phyloP scores from a whole-genome alignment of 2,888 invertebrate genomes.

The Macroteleia sp. region DNA sequence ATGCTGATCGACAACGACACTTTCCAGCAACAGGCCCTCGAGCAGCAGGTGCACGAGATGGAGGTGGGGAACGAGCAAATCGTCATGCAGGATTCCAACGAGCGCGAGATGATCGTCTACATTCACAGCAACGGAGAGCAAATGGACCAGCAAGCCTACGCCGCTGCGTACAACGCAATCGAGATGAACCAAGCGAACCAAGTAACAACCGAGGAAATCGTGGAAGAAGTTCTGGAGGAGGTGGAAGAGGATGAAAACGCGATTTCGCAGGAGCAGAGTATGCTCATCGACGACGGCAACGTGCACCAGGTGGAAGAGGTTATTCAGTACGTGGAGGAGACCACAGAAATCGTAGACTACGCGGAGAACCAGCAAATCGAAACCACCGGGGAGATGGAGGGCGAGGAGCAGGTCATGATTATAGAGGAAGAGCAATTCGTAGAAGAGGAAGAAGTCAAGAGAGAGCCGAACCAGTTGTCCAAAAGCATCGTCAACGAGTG shows the following conservation, averaged over 20 bases:
- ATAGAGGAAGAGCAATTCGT: too few species aligned
- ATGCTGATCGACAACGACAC: slow-evolving; percentile 78
- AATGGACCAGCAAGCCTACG: slow-evolving; percentile 69
- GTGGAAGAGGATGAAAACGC: slow-evolving; percentile 74
- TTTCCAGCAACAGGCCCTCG: slow-evolving; percentile 71
- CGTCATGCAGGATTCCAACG: slow-evolving; percentile 77
- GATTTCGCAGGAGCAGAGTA: slow-evolving; percentile 77
- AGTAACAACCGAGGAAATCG: slow-evolving; percentile 76
- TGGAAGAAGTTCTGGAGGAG: slow-evolving; percentile 79
- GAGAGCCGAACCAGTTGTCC: slow-evolving; percentile 21
- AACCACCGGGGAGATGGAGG: slow-evolving; percentile 76
- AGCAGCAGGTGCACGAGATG: slow-evolving; percentile 76
- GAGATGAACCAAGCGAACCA: slow-evolving; percentile 70
- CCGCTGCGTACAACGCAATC: slow-evolving; percentile 62
- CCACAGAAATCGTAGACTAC: slow-evolving; percentile 82
- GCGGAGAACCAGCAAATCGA: slow-evolving; percentile 76
- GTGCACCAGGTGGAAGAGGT: slow-evolving; percentile 76
- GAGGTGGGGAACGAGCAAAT: slow-evolving; percentile 78
- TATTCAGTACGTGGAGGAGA: slow-evolving; percentile 82
- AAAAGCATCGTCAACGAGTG: slow-evolving; percentile 73
- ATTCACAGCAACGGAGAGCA: slow-evolving; percentile 75
- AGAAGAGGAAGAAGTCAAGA: slow-evolving; percentile 82
- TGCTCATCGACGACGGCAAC: slow-evolving; percentile 67
- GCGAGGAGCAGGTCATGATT: slow-evolving; percentile 77
- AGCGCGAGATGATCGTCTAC: slow-evolving; percentile 80